These are phyloP conservation scores for Hydrolagus affinis DNA, from an alignment of 2,113 vertebrate genomes.

Conservation along the genomic window DNA sequence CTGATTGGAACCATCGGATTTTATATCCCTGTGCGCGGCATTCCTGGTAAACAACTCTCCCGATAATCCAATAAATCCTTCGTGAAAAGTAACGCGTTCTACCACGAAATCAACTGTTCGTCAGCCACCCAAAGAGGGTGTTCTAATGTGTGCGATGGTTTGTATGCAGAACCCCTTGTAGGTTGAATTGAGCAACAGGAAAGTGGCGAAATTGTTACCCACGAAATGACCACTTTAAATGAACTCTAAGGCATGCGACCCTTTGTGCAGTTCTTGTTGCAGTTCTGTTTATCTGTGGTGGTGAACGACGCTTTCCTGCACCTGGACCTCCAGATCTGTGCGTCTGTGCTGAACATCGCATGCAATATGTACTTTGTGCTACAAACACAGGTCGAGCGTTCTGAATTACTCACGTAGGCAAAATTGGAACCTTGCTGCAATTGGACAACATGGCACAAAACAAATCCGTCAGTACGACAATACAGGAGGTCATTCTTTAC, in stretches of 20 bases:
- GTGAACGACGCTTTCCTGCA: constrained; percentile 17
- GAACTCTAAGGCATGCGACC: constrained; percentile 31
- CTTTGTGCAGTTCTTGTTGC: constrained; percentile 42
- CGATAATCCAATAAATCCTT: too few relatives aligned
- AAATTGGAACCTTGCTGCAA: constrained; percentile 69
- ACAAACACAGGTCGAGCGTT: constrained; percentile 66
- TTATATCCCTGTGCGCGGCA: too few relatives aligned
- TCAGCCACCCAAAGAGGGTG: too few relatives aligned
- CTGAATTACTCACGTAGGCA: constrained; percentile 83
- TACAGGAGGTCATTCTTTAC: neutral
- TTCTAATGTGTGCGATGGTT: neutral
- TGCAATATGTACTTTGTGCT: constrained; percentile 76
- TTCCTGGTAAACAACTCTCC: too few relatives aligned
- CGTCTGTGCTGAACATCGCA: constrained; percentile 55
- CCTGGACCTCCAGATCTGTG: neutral
- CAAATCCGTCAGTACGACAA: constrained; percentile 49
- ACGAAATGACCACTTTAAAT: constrained; percentile 16
- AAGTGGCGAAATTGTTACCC: constrained; percentile 34
- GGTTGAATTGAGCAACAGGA: constrained; percentile 41
- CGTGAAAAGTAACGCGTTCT: too few relatives aligned
- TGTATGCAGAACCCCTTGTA: neutral
- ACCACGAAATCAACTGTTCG: too few relatives aligned
- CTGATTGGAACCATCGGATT: too few relatives aligned
- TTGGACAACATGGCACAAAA: constrained; percentile 62
- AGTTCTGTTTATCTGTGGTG: neutral